phyloP scores from a whole-genome alignment of 2,888 invertebrate genomes.

The Beris chalybata region DNA sequence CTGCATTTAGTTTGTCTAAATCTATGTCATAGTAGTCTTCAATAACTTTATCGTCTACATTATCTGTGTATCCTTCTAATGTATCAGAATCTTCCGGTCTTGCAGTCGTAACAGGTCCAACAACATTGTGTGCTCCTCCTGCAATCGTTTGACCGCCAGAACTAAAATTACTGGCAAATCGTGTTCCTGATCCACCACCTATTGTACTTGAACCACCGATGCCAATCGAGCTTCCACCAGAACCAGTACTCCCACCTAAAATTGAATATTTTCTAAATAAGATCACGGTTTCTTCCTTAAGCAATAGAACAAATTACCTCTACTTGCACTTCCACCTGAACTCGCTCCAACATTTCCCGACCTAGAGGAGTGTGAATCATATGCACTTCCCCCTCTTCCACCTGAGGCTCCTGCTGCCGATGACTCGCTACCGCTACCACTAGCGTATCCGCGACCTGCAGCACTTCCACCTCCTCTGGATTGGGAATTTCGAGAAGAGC shows the following conservation, averaged over 20 bases:
- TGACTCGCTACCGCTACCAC: not conserved
- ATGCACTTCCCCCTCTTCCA: not conserved
- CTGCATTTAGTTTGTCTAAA: conserved; percentile 32
- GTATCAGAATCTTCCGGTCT: conserved; percentile 17
- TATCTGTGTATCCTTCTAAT: conserved; percentile 26
- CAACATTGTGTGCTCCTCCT: conserved; percentile 13
- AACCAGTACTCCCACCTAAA: not conserved
- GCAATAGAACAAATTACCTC: not conserved
- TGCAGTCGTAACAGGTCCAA: conserved; percentile 8
- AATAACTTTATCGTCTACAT: conserved; percentile 10
- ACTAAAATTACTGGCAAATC: conserved; percentile 8
- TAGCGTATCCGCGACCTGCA: not conserved
- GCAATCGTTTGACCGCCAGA: not conserved
- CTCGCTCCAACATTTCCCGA: not conserved
- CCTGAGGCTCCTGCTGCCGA: not conserved
- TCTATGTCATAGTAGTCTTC: conserved; percentile 36
- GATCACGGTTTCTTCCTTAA: not conserved
- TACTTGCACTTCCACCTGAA: not conserved
- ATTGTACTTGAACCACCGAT: conserved; percentile 5
- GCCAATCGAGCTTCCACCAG: conserved; percentile 3
- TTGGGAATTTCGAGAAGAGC: conserved; percentile 10
- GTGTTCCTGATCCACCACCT: conserved; percentile 6
- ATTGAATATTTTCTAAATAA: not conserved
- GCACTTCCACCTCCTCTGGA: conserved; percentile 9
- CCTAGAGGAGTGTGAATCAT: not conserved